Evolutionary conservation across 2,888 invertebrate genomes (phyloP).

Genomic region (Tinea trinotella): DNA sequence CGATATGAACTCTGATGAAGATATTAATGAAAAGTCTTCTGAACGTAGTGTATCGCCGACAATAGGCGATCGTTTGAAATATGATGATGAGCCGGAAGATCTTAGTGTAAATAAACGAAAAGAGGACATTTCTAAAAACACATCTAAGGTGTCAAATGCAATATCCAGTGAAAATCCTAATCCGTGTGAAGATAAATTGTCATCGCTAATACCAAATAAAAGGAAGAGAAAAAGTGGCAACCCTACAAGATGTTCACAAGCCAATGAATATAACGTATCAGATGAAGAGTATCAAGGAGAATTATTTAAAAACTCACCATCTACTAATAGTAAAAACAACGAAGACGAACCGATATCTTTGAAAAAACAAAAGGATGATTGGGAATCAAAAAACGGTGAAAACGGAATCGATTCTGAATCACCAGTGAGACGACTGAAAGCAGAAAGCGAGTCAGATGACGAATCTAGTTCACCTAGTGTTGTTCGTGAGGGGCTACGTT

Average conservation of each 20-base stretch:
- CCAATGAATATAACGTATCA: conserved; percentile 59
- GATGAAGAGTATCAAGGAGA: conserved; percentile 62
- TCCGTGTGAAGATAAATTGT: conserved; percentile 58
- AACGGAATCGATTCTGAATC: conserved; percentile 53
- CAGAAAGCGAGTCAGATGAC: conserved; percentile 67
- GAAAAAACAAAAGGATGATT: conserved; percentile 62
- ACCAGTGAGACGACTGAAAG: conserved; percentile 47
- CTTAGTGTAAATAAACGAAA: conserved; percentile 78
- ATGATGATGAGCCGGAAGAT: conserved; percentile 76
- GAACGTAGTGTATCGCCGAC: conserved; percentile 38
- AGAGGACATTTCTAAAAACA: conserved; percentile 69
- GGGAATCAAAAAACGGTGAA: conserved; percentile 51
- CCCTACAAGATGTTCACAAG: conserved; percentile 81
- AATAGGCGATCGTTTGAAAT: conserved; percentile 42
- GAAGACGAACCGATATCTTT: conserved; percentile 60
- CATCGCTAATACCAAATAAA: conserved; percentile 71
- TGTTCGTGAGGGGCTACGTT: conserved; percentile 58
- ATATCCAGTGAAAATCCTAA: conserved; percentile 44
- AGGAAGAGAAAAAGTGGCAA: conserved; percentile 87
- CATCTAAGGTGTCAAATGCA: conserved; percentile 50
- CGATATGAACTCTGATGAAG: conserved; percentile 39
- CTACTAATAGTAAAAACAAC: conserved; percentile 50
- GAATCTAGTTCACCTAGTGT: conserved; percentile 65
- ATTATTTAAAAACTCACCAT: conserved; percentile 56
- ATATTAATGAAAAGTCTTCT: conserved; percentile 40